Percentiles rank a stretch among this genome's conserved stretches.
Evolutionary conservation across 2,113 vertebrate species (phyloP).

Genomic region (Lynx canadensis): DNA sequence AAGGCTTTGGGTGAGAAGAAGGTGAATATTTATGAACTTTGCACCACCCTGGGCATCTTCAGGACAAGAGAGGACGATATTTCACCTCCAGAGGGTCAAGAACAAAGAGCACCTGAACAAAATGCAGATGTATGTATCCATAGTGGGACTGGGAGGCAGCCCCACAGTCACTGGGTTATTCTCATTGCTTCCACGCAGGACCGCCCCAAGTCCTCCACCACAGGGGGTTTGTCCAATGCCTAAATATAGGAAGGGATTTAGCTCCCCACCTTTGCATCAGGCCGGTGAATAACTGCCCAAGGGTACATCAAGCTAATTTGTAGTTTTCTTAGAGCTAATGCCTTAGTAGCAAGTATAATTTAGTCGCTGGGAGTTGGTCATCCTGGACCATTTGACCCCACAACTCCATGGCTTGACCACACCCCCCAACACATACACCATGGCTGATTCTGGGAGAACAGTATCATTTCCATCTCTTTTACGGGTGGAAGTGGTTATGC

Average conservation of each 20-base stretch:
- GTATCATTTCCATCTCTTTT: not conserved
- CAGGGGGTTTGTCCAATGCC: not conserved
- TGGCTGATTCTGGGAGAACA: not conserved
- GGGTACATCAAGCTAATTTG: not conserved
- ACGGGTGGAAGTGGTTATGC: not conserved
- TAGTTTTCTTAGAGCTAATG: not conserved
- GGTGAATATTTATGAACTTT: not conserved
- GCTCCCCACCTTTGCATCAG: not conserved
- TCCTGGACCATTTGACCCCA: not conserved
- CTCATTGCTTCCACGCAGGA: not conserved
- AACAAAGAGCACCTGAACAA: not conserved
- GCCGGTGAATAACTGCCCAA: not conserved
- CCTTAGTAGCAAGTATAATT: not conserved
- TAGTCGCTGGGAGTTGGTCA: not conserved
- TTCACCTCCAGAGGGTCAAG: not conserved
- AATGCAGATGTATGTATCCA: not conserved
- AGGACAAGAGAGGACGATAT: not conserved
- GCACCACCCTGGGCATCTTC: not conserved
- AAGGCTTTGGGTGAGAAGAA: not conserved
- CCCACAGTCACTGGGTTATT: not conserved
- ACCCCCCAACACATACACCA: no score
- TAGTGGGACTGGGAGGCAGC: fast-evolving
- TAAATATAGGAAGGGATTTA: not conserved
- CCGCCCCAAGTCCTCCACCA: not conserved
- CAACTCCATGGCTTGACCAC: fast-evolving